A percentile compares a stretch with the other conserved stretches of the same genome.
Evolutionary conservation across 2,113 vertebrate species (phyloP).

Genomic region (Hydrochoerus hydrochaeris): DNA sequence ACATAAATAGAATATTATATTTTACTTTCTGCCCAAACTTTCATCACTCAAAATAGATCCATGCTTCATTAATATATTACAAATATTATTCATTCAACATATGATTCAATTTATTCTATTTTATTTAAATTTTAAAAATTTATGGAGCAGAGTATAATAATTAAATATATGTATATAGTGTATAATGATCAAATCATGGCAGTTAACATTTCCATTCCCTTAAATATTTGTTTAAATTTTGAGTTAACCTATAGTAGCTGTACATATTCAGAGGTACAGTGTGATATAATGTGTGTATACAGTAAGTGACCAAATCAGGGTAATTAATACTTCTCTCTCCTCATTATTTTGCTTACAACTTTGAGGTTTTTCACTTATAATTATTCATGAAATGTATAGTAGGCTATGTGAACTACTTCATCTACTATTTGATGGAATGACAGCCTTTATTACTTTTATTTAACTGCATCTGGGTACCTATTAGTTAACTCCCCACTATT

Average conservation of each 20-base stretch:
- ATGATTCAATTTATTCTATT: neutral
- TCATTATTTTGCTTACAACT: neutral
- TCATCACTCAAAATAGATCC: neutral
- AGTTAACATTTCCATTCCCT: neutral
- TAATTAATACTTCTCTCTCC: neutral
- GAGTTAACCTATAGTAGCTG: neutral
- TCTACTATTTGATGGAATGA: neutral
- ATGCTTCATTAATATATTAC: neutral
- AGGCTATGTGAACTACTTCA: neutral
- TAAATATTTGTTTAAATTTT: neutral
- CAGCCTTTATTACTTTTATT: neutral
- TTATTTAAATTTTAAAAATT: neutral
- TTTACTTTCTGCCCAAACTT: slow-evolving; percentile 31
- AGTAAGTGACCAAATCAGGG: neutral
- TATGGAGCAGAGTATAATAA: neutral
- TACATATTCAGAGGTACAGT: neutral
- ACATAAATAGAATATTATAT: slow-evolving; percentile 24
- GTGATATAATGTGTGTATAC: neutral
- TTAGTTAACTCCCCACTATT: neutral
- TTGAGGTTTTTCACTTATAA: no score
- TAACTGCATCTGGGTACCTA: neutral
- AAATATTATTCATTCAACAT: neutral
- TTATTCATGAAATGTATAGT: neutral
- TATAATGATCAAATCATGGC: neutral
- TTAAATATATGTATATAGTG: neutral